Evolutionary conservation across 2,113 vertebrate genomes (phyloP), one percentile per base, ranked within the genome.

Genomic region (Epinephelus lanceolatus): DNA sequence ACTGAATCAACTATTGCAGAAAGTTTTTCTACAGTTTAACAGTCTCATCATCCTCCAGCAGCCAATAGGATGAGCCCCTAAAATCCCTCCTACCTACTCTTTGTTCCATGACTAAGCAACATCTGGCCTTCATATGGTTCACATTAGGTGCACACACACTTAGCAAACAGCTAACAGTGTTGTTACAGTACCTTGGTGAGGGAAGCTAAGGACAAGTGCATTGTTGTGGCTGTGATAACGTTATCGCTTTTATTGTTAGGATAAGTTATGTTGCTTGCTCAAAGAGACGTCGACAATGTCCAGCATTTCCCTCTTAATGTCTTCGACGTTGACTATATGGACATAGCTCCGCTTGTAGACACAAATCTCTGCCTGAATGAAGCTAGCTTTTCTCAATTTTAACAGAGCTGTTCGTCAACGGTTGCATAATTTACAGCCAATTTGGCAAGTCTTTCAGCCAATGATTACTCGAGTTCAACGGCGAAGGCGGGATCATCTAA

Each of bases 21-120:
- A 21, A 25, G 11, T 1, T 72, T 59, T 75, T 23, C 37, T 47
- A 6, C 21, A 57, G 21, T 55, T 45, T 3, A 15, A 78, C 63
- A 55, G 8, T 55, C 33, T 11, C 1, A 53, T 81, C 53, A 21
- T 68, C 13, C 23, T 68, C 19, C 57, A 63, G 61, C 82, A 93
- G 86, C 95, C 95, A 96, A 96, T 96, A 55, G 84, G 85, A 89
- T 57, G 63, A 12, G 51, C 42, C 45, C 78, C 65, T 70, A 61
- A 85, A 85, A 65, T 23, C 83, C 93, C 95, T 95, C 95, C 95
- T 94, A 92, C 93, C 75, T 80, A 75, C 49, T 80, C 73, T 92
- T 89, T 88, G 86, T 57, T 66, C 80, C 73, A 82, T 94, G 95
- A 95, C 94, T 92, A 78, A 88, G 92, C 94, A 92, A n/a, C 71